phyloP scores from a whole-genome alignment of 1,140 invertebrate species.

The Holotrichia oblita region DNA sequence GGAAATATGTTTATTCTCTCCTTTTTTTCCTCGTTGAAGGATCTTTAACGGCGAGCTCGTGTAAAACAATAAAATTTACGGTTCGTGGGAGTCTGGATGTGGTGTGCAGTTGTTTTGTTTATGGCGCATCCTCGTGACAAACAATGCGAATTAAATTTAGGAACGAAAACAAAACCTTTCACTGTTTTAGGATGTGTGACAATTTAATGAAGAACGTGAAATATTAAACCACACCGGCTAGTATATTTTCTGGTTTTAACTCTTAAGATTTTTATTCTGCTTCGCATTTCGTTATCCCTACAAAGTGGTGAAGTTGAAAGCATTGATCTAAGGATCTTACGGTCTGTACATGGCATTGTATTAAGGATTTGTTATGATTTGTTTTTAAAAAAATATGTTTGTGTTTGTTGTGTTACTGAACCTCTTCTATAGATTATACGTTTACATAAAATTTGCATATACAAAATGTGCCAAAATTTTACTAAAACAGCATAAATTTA shows the following conservation, averaged over 20 bases:
- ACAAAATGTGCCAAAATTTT: too few species aligned
- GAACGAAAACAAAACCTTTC: neutral
- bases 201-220: constrained; percentile 17
- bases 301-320: neutral
- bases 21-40: neutral
- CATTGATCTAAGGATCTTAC: neutral
- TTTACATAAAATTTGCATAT: too few species aligned
- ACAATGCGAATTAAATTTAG: constrained; percentile 25
- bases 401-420: too few species aligned
- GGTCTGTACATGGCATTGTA: neutral
- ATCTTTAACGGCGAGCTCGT: neutral
- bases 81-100: constrained; percentile 6
- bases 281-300: neutral
- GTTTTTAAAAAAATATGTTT: too few species aligned
- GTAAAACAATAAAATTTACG: constrained; percentile 33
- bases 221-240: neutral
- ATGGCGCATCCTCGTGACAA: neutral
- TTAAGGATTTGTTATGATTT: too few species aligned
- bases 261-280: neutral
- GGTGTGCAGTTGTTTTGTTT: constrained; percentile 2
- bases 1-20: neutral
- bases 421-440: too few species aligned
- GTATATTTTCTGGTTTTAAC: neutral
- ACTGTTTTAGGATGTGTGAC: constrained; percentile 8
- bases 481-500: too few species aligned